phyloP scores from a whole-genome alignment of 1,140 invertebrate species.

The Augochlora pura region DNA sequence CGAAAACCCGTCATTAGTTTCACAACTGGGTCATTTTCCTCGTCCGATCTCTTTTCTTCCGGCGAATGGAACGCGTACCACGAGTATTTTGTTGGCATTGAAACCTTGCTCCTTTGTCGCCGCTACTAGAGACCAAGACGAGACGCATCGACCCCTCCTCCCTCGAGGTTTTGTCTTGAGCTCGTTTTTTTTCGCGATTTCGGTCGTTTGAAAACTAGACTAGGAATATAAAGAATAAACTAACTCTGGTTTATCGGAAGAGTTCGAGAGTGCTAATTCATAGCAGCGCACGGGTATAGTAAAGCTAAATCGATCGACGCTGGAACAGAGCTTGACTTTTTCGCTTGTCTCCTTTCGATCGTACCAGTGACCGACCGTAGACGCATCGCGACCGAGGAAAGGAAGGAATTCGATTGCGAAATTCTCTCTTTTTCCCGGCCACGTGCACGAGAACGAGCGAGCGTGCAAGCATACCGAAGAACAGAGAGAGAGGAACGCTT shows the following conservation, averaged over 20 bases:
- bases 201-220: neutral
- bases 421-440: too few relatives aligned
- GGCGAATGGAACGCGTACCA: too few relatives aligned
- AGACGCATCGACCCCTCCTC: neutral
- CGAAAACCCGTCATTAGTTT: too few relatives aligned
- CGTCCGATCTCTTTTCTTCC: neutral
- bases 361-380: too few relatives aligned
- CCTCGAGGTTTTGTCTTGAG: too few relatives aligned
- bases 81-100: neutral
- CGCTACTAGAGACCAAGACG: neutral
- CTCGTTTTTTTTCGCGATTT: neutral
- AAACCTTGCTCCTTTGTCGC: conserved; percentile 1
- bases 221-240: conserved; percentile 1
- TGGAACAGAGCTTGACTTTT: too few relatives aligned
- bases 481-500: too few relatives aligned
- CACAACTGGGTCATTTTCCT: neutral
- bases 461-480: too few relatives aligned
- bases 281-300: neutral
- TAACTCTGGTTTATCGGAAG: neutral
- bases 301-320: too few relatives aligned
- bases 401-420: too few relatives aligned
- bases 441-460: too few relatives aligned
- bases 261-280: neutral
- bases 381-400: neutral
- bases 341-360: too few relatives aligned